Percentiles rank a stretch among this genome's conserved stretches.
These are phyloP conservation scores for Caerostris extrusa DNA, from an alignment of 1,140 invertebrate genomes.

Conservation along the genomic window DNA sequence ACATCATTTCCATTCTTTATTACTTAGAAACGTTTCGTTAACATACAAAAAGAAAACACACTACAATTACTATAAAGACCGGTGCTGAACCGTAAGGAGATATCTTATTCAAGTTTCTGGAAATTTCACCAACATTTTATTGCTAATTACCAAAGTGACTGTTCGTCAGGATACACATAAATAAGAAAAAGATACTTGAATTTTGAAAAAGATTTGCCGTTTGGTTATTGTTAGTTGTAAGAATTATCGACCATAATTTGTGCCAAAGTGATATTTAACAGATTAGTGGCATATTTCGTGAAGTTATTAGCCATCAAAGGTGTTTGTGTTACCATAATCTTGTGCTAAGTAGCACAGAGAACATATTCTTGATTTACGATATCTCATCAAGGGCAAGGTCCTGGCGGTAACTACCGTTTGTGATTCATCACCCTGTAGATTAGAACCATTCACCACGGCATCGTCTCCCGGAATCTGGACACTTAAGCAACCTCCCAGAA, in stretches of 20 bases:
- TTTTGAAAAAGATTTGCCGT: neutral
- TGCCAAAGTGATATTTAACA: neutral
- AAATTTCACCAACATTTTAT: neutral
- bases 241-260: neutral
- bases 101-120: neutral
- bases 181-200: neutral
- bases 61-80: neutral
- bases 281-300: neutral
- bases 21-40: neutral
- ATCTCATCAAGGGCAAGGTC: neutral
- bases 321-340: neutral
- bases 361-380: neutral
- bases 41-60: neutral
- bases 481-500: constrained; percentile 1
- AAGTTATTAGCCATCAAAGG: neutral
- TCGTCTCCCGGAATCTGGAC: neutral
- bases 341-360: neutral
- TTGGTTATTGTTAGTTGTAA: no score
- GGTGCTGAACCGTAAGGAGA: neutral
- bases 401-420: neutral
- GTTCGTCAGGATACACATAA: no score
- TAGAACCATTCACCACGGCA: neutral
- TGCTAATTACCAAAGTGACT: neutral
- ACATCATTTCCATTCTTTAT: neutral
- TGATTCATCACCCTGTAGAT: neutral